These are phyloP conservation scores for Temnopleurus reevesii DNA, from an alignment of 53 echinoderm and acorn worm species.

Conservation along the genomic window DNA sequence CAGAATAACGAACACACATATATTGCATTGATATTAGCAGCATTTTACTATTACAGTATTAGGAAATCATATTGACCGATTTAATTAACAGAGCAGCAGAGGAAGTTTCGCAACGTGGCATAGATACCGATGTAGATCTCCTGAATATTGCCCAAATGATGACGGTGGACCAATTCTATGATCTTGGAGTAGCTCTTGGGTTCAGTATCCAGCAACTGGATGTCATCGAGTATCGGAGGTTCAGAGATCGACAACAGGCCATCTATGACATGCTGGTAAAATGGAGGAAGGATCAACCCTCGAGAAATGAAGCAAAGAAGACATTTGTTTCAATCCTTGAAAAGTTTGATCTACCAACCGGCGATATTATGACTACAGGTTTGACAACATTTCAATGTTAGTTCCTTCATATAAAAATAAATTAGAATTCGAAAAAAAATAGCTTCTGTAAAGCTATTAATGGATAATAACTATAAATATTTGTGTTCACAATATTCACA, in stretches of 20 bases:
- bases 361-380: no score
- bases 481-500: no score
- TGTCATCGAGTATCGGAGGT: background rate
- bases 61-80: background rate
- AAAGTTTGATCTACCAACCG: no score
- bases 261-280: background rate
- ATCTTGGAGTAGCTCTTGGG: conserved; percentile 18
- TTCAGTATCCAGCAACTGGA: conserved; percentile 1
- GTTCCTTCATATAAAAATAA: no score
- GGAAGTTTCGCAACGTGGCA: background rate
- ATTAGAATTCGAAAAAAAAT: no score
- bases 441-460: no score
- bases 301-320: background rate
- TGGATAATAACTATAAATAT: no score
- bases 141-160: background rate
- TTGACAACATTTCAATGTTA: no score
- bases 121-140: background rate
- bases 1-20: no score
- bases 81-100: background rate
- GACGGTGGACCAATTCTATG: background rate
- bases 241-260: background rate
- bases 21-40: no score
- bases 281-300: background rate
- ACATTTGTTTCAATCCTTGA: no score
- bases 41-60: no score